A percentile compares a stretch with the other conserved stretches of the same genome.
phyloP scores from a whole-genome alignment of 2,888 invertebrate species.

The Margaritifera margaritifera region DNA sequence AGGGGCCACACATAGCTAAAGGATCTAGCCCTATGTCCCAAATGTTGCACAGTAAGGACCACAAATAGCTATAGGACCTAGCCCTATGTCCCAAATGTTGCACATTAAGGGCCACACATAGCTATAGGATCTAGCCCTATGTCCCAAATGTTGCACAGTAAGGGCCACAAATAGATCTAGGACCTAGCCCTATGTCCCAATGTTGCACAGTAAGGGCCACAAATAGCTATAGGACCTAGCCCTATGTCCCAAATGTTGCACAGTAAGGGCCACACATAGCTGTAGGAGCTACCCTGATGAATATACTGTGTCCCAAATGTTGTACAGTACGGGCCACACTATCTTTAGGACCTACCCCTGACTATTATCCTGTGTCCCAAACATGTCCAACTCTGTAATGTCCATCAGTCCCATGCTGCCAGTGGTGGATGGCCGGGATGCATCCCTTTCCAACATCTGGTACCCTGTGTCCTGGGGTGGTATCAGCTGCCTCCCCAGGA shows the following conservation, averaged over 20 bases:
- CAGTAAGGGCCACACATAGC: too few relatives aligned
- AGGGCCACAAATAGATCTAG: not conserved
- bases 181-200: conserved; percentile 54
- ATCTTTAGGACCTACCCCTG: conserved; percentile 48
- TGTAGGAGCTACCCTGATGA: too few relatives aligned
- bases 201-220: conserved; percentile 8
- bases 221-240: too few relatives aligned
- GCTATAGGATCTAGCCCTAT: too few relatives aligned
- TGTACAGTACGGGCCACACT: not conserved
- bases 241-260: too few relatives aligned
- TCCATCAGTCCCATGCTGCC: conserved; percentile 55
- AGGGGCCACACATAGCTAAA: too few relatives aligned
- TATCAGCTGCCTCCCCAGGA: conserved; percentile 63
- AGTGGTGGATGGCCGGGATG: conserved; percentile 44
- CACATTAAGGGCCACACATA: too few relatives aligned
- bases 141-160: not conserved
- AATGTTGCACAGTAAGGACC: too few relatives aligned
- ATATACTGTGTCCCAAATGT: too few relatives aligned
- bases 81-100: too few relatives aligned
- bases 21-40: too few relatives aligned
- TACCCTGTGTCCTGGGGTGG: conserved; percentile 61
- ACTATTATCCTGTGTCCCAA: conserved; percentile 50
- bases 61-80: too few relatives aligned
- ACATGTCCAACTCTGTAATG: conserved; percentile 60
- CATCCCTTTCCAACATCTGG: conserved; percentile 49